A percentile compares a stretch with the other conserved stretches of the same genome.
These are phyloP conservation scores for Anastrepha ludens DNA, from an alignment of 1,140 invertebrate species.

Conservation along the genomic window DNA sequence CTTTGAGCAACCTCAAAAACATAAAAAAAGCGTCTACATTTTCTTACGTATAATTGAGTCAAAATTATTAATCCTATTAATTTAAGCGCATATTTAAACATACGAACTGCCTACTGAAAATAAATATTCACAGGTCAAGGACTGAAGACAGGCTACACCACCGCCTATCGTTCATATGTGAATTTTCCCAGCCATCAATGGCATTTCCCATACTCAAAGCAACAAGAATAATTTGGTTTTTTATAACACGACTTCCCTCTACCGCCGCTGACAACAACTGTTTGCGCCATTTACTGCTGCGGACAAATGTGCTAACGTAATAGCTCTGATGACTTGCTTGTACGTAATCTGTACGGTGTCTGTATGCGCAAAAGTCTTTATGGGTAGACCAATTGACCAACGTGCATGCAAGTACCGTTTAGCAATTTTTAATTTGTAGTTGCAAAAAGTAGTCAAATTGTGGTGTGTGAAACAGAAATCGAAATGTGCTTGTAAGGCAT, in stretches of 20 bases:
- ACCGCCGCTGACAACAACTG: not conserved
- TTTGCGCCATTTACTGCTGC: not conserved
- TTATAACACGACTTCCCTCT: not conserved
- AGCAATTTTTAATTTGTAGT: conserved; percentile 27
- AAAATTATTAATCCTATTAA: too few species aligned
- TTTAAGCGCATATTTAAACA: too few species aligned
- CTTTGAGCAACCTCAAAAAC: too few species aligned
- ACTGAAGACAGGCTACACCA: too few species aligned
- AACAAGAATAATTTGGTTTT: not conserved
- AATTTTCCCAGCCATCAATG: not conserved
- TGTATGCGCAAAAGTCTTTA: not conserved
- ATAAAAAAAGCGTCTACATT: too few species aligned
- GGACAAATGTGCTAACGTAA: not conserved
- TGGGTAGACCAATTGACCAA: not conserved
- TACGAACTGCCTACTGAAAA: too few species aligned
- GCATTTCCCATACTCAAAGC: not conserved
- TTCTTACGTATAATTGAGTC: too few species aligned
- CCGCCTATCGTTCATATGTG: not conserved
- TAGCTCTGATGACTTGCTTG: not conserved
- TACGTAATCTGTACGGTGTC: not conserved
- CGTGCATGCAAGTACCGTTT: conserved; percentile 8
- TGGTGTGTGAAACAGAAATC: conserved; percentile 21
- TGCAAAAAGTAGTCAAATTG: conserved; percentile 18
- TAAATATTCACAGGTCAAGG: too few species aligned
- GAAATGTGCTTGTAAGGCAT: conserved; percentile 14